Conservation (phyloP, 1,140 invertebrate genomes). For the Atta cephalotes region DNA sequence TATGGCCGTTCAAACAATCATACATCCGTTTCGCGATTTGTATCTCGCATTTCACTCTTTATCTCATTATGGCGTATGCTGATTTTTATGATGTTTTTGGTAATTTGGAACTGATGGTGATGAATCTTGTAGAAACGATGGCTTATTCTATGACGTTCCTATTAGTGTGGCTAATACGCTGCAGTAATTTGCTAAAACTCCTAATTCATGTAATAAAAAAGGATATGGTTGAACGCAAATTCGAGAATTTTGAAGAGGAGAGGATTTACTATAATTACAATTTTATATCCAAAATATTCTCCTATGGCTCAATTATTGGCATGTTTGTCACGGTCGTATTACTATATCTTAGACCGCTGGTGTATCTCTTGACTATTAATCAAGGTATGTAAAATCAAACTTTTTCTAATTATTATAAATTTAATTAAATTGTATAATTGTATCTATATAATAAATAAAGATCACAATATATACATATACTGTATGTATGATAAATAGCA, state of each 20-base stretch:
- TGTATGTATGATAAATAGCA: not conserved
- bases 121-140: constrained; percentile 69
- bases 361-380: constrained; percentile 10
- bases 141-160: constrained; percentile 68
- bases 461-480: not conserved
- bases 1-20: constrained; percentile 68
- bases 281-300: constrained; percentile 67
- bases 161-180: constrained; percentile 67
- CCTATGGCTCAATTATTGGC: constrained; percentile 62
- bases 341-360: constrained; percentile 65
- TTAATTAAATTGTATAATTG: not conserved
- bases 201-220: constrained; percentile 58
- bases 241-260: constrained; percentile 65
- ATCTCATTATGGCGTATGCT: constrained; percentile 66
- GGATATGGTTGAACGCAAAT: constrained; percentile 59
- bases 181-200: constrained; percentile 53
- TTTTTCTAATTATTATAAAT: not conserved
- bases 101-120: constrained; percentile 68
- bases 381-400: constrained; percentile 38
- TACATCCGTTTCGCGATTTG: constrained; percentile 69
- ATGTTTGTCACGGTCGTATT: constrained; percentile 56
- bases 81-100: constrained; percentile 63
- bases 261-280: constrained; percentile 72
- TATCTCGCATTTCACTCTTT: constrained; percentile 55
- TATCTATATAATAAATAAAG: not conserved